These are phyloP conservation scores for Zapornia atra DNA, from an alignment of 2,113 vertebrate species.

Conservation along the genomic window DNA sequence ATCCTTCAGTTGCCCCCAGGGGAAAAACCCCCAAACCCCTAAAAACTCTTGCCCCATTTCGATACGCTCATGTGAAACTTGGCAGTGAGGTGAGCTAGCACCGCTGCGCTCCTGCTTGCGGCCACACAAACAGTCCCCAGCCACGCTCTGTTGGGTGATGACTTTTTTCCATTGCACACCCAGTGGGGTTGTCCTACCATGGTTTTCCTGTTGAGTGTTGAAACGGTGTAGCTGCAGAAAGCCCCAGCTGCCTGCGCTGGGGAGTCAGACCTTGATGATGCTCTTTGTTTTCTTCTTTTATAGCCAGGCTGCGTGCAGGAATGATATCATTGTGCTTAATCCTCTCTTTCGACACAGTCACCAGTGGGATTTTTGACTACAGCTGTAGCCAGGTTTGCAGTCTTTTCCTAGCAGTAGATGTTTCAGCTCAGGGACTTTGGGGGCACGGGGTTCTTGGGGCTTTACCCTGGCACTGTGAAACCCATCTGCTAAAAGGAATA, in stretches of 20 bases:
- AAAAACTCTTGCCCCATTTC: not conserved
- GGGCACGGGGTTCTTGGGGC: not conserved
- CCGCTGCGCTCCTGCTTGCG: not conserved
- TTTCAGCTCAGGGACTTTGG: fast-evolving
- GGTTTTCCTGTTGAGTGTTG: conserved; percentile 7
- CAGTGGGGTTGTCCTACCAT: not conserved
- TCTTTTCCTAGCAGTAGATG: fast-evolving
- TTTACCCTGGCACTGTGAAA: not conserved
- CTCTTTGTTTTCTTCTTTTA: not conserved
- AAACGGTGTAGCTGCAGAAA: not conserved
- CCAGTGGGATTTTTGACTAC: not conserved
- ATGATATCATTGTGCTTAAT: not conserved
- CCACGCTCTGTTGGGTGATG: not conserved
- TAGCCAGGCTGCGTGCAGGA: not conserved
- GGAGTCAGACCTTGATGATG: not conserved
- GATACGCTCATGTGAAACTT: conserved; percentile 26
- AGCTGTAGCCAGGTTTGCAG: not conserved
- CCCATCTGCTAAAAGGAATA: not conserved
- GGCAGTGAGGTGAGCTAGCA: not conserved
- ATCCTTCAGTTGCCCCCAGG: not conserved
- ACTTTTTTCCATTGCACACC: conserved; percentile 50
- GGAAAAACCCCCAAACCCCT: not conserved
- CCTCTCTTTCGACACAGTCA: fast-evolving
- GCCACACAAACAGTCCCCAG: not conserved
- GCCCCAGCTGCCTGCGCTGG: not conserved